Percentiles rank a stretch among this genome's conserved stretches.
Evolutionary conservation across 1,140 invertebrate species (phyloP).

Genomic region (Dreissena polymorpha): DNA sequence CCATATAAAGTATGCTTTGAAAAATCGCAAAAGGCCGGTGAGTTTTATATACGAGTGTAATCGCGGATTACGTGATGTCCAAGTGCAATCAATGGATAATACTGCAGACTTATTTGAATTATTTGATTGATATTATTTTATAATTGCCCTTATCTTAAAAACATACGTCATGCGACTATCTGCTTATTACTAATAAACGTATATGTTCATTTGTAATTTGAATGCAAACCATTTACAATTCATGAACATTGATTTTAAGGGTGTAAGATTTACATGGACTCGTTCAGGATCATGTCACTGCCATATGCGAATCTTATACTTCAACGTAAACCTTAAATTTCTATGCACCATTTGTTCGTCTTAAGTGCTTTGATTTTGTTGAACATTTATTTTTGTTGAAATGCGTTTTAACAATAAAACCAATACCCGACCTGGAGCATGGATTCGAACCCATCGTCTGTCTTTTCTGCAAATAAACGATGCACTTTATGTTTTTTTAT

Average conservation of each 20-base stretch:
- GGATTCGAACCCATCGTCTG: conserved; percentile 55
- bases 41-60: too few relatives aligned
- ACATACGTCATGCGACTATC: neutral
- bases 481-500: too few relatives aligned
- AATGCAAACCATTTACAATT: too few relatives aligned
- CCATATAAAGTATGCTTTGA: neutral
- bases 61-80: too few relatives aligned
- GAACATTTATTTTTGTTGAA: too few relatives aligned
- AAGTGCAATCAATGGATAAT: neutral
- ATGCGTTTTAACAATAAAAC: neutral
- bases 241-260: neutral
- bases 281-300: neutral
- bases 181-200: neutral
- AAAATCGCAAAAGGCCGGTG: neutral
- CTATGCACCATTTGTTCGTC: neutral
- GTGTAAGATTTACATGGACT: neutral
- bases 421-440: conserved; percentile 45
- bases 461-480: conserved; percentile 45
- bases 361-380: too few relatives aligned
- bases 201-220: too few relatives aligned
- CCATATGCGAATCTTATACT: neutral
- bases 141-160: neutral
- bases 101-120: neutral
- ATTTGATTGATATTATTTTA: neutral
- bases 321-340: neutral